These are phyloP conservation scores for Microctonus hyperodae DNA, from an alignment of 2,888 invertebrate genomes.

Conservation along the genomic window DNA sequence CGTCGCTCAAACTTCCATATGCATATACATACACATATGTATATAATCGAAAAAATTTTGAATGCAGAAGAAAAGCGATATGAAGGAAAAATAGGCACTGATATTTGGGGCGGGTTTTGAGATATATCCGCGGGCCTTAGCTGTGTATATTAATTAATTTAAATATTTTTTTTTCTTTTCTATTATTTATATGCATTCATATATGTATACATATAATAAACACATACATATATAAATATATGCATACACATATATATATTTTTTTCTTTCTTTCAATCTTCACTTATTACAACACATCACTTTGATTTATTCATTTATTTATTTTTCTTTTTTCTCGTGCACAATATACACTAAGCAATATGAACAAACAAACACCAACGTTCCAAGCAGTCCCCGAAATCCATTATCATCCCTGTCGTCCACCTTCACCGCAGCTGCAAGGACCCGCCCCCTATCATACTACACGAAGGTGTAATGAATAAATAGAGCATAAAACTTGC, in stretches of 20 bases:
- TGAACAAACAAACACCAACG: conserved; percentile 16
- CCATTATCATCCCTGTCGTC: conserved; percentile 29
- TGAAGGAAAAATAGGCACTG: conserved; percentile 44
- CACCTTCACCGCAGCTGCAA: conserved; percentile 40
- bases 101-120: conserved; percentile 43
- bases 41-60: conserved; percentile 30
- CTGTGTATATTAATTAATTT: conserved; percentile 27
- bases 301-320: not conserved
- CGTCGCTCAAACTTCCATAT: conserved; percentile 16
- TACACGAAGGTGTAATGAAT: conserved; percentile 61
- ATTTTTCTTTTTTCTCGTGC: conserved; percentile 8
- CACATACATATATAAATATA: not conserved
- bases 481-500: conserved; percentile 61
- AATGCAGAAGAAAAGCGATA: conserved; percentile 34
- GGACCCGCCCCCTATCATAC: conserved; percentile 59
- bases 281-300: conserved; percentile 7
- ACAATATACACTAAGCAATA: conserved; percentile 28
- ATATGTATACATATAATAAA: not conserved
- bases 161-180: conserved; percentile 19
- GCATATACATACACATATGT: conserved; percentile 19
- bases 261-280: not conserved
- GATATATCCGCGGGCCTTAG: conserved; percentile 37
- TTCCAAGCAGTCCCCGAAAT: conserved; percentile 28
- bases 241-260: not conserved
- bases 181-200: conserved; percentile 1